Evolutionary conservation across 2,797 vertebrate species (phyloP).

Genomic region (Enteromius unitaeniatus): DNA sequence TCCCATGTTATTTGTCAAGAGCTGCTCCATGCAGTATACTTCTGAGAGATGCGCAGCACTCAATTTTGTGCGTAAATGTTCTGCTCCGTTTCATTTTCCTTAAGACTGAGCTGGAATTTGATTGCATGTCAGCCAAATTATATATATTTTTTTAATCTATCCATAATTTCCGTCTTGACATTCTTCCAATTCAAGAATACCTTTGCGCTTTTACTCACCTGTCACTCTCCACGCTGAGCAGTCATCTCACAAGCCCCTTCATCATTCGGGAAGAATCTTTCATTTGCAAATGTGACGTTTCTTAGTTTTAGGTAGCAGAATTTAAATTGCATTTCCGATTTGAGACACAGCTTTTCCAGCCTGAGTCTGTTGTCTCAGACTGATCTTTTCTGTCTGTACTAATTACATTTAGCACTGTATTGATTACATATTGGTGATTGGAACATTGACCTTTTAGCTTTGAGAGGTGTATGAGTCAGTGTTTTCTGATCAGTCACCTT

Average conservation of each 20-base stretch:
- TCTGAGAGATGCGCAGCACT: background rate
- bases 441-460: conserved; percentile 50
- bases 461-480: conserved; percentile 33
- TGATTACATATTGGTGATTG: conserved; percentile 31
- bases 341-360: background rate
- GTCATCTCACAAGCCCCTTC: conserved; percentile 20
- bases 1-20: conserved; percentile 33
- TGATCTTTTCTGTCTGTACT: conserved; percentile 12
- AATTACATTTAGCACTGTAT: conserved; percentile 36
- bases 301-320: conserved; percentile 26
- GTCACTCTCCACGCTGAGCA: conserved; percentile 23
- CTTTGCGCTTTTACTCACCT: conserved; percentile 14
- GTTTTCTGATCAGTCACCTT: conserved; percentile 60
- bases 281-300: conserved; percentile 6
- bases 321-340: conserved; percentile 18
- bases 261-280: background rate
- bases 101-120: background rate
- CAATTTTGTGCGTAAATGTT: background rate
- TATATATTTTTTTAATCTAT: background rate
- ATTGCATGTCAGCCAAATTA: background rate
- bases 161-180: background rate
- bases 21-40: background rate
- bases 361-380: conserved; percentile 1
- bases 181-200: background rate
- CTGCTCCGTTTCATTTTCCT: background rate